Percentiles rank a stretch among this genome's conserved stretches.
Conservation (phyloP, 2,888 invertebrate species). For the Alentia gelatinosa region DNA sequence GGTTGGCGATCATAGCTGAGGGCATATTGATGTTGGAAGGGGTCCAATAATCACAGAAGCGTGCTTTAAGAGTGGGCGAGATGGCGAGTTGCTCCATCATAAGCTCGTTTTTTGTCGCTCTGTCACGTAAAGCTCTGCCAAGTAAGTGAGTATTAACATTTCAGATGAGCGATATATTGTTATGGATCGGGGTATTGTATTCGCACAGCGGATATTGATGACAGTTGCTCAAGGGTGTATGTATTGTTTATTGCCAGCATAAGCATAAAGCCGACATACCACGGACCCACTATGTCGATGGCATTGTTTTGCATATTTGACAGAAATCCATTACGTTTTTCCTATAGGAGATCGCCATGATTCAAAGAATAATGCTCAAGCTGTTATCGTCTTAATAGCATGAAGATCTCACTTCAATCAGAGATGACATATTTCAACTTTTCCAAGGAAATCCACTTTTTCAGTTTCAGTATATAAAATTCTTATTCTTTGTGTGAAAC, state of each 20-base stretch:
- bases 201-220: neutral
- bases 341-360: too few species aligned
- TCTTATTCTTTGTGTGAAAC: too few species aligned
- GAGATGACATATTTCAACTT: too few species aligned
- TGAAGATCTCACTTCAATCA: too few species aligned
- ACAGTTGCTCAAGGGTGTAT: neutral
- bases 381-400: too few species aligned
- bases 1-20: slow-evolving; percentile 5
- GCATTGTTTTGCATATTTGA: too few species aligned
- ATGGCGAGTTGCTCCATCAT: neutral
- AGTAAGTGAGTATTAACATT: neutral
- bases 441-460: too few species aligned
- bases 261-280: too few species aligned
- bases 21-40: neutral
- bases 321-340: too few species aligned
- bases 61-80: neutral
- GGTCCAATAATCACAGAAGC: neutral
- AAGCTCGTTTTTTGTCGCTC: neutral
- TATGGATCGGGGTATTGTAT: neutral
- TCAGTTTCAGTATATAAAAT: too few species aligned
- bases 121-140: neutral
- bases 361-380: too few species aligned
- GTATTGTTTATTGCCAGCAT: neutral
- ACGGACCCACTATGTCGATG: too few species aligned
- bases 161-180: neutral